A percentile compares a stretch with the other conserved stretches of the same genome.
phyloP scores from a whole-genome alignment of 2,888 invertebrate genomes.

The Rhamnusium bicolor region DNA sequence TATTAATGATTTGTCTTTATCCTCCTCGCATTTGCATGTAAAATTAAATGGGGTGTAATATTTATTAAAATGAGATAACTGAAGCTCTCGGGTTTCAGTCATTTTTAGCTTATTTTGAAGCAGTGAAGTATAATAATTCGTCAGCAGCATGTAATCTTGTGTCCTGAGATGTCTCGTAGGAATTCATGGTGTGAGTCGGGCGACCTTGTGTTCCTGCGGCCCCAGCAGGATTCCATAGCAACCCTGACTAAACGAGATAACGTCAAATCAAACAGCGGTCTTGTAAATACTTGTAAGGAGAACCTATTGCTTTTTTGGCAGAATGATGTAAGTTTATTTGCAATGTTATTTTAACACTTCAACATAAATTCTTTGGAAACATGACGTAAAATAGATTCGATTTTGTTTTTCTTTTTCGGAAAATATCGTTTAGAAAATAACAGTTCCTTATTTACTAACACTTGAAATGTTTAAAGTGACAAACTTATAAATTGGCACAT shows the following conservation, averaged over 20 bases:
- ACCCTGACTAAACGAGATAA: constrained; percentile 60
- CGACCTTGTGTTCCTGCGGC: constrained; percentile 56
- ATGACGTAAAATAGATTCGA: constrained; percentile 2
- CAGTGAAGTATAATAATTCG: constrained; percentile 45
- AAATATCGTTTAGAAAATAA: constrained; percentile 15
- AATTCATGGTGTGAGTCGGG: constrained; percentile 41
- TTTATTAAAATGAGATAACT: constrained; percentile 6
- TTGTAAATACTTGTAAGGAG: constrained; percentile 47
- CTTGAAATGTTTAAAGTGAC: background rate
- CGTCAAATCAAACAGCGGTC: constrained; percentile 54
- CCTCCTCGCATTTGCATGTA: constrained; percentile 1
- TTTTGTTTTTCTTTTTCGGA: constrained; percentile 9
- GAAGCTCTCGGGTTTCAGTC: constrained; percentile 6
- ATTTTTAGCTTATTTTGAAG: constrained; percentile 18
- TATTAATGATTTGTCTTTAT: background rate
- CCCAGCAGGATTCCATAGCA: constrained; percentile 59
- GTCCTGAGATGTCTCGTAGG: constrained; percentile 43
- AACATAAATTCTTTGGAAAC: constrained; percentile 8
- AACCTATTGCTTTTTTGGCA: constrained; percentile 41
- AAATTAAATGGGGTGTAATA: constrained; percentile 11
- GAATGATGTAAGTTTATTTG: constrained; percentile 41
- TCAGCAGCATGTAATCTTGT: constrained; percentile 45
- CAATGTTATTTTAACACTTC: constrained; percentile 32
- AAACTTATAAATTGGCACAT: background rate
- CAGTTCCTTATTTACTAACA: background rate